These are phyloP conservation scores for Rhizoglyphus robini DNA, from an alignment of 1,140 invertebrate genomes.

Conservation along the genomic window DNA sequence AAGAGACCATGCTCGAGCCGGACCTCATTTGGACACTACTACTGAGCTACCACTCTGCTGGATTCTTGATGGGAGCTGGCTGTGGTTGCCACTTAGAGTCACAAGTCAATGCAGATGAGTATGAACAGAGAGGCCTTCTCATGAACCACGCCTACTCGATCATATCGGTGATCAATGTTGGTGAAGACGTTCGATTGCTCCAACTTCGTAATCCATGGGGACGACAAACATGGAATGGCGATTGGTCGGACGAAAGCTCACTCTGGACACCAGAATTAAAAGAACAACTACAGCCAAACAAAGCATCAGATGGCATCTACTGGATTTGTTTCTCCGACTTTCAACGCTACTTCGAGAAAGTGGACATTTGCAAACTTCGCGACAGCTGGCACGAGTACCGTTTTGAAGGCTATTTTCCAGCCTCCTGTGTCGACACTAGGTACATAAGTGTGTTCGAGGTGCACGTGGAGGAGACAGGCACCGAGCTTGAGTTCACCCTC, in stretches of 20 bases:
- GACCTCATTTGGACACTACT: slow-evolving; percentile 5
- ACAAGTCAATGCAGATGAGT: neutral
- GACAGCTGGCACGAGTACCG: slow-evolving; percentile 80
- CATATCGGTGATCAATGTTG: neutral
- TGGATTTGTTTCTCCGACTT: slow-evolving; percentile 53
- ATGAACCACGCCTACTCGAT: slow-evolving; percentile 43
- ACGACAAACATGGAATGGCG: slow-evolving; percentile 66
- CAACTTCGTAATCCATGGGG: slow-evolving; percentile 15
- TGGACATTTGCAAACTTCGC: slow-evolving; percentile 94
- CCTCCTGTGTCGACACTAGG: slow-evolving; percentile 36
- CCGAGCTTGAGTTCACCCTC: slow-evolving; percentile 63
- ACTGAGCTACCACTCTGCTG: neutral
- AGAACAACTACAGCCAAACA: neutral
- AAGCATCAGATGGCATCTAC: slow-evolving; percentile 1
- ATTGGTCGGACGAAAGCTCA: slow-evolving; percentile 1
- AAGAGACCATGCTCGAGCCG: neutral
- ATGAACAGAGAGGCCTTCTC: neutral
- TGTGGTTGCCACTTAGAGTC: neutral
- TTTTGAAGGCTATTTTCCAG: slow-evolving; percentile 69
- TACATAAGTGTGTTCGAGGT: neutral
- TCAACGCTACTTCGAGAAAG: slow-evolving; percentile 89
- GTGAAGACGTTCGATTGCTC: neutral
- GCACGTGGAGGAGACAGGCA: neutral
- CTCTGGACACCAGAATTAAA: neutral
- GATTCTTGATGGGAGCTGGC: slow-evolving; percentile 11